Evolutionary conservation across 2,888 invertebrate genomes (phyloP).

Genomic region (Hartigia nigra): DNA sequence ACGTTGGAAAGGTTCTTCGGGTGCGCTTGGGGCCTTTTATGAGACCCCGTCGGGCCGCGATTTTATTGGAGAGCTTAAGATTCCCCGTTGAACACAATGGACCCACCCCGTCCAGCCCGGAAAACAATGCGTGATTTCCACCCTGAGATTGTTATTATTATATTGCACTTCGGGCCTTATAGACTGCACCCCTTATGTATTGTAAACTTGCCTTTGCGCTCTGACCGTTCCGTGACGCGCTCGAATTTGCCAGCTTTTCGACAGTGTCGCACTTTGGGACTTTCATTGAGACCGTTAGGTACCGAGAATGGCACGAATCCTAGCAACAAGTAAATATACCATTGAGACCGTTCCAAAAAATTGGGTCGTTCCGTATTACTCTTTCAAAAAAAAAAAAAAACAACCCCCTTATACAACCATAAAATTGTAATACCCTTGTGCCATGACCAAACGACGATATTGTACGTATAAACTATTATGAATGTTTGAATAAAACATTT

Average conservation of each 20-base stretch:
- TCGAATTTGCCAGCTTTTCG: neutral
- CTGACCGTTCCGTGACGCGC: neutral
- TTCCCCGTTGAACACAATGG: constrained; percentile 23
- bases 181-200: neutral
- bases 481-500: neutral
- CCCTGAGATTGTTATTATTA: neutral
- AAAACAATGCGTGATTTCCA: neutral
- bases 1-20: neutral
- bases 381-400: neutral
- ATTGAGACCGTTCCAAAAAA: neutral
- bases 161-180: neutral
- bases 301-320: neutral
- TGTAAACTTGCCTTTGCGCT: neutral
- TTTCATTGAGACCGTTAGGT: neutral
- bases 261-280: neutral
- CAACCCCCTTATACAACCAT: neutral
- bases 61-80: constrained; percentile 46
- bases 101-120: constrained; percentile 8
- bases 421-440: neutral
- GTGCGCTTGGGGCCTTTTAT: neutral
- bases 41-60: constrained; percentile 22
- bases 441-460: neutral
- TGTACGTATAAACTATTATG: too few relatives aligned
- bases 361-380: neutral
- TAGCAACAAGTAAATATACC: neutral